Evolutionary conservation across 1,140 invertebrate species (phyloP).

Genomic region (Camponotus pennsylvanicus): DNA sequence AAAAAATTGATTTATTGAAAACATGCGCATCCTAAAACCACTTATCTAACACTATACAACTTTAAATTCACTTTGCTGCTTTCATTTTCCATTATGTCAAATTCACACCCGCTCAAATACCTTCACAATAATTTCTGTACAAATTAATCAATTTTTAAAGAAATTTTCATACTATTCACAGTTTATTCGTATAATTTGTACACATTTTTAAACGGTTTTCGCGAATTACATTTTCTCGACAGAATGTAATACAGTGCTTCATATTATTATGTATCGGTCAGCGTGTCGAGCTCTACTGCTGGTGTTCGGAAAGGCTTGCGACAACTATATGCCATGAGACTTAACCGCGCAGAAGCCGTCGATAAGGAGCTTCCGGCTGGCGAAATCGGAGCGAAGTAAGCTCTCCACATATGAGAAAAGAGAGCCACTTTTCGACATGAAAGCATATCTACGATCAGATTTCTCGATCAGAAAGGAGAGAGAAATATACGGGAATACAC

Average conservation of each 20-base stretch:
- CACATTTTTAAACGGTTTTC: not conserved
- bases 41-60: not conserved
- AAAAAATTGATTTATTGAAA: not conserved
- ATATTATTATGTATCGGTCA: not conserved
- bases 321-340: not conserved
- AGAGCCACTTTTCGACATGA: not conserved
- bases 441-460: conserved; percentile 3
- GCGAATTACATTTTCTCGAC: too few species aligned
- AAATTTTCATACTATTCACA: not conserved
- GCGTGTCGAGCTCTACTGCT: not conserved
- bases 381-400: conserved; percentile 13
- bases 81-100: not conserved
- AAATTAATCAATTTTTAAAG: not conserved
- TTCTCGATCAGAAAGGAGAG: not conserved
- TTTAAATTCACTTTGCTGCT: not conserved
- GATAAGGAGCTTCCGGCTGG: conserved; percentile 53
- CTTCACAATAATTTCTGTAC: not conserved
- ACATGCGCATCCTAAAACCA: not conserved
- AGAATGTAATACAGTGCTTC: not conserved
- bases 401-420: not conserved
- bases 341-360: conserved; percentile 51
- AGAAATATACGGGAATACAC: not conserved
- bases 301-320: not conserved
- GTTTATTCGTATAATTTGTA: not conserved
- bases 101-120: not conserved